Base-by-base conservation (phyloP, 2,113 vertebrate species). In the Gadus chalcogrammus region DNA sequence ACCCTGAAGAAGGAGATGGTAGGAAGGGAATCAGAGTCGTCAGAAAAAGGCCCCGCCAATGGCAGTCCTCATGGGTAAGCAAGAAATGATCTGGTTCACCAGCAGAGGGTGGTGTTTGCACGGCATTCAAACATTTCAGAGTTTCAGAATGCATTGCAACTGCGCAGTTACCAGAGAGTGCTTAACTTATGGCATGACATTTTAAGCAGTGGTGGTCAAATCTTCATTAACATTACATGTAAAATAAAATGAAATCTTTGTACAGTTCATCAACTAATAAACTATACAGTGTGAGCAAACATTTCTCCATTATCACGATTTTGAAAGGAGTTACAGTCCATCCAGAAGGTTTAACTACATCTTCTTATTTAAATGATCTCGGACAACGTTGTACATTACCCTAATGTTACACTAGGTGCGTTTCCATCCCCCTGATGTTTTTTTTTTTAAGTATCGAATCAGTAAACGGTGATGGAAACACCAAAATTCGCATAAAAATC, bases 1-100 rank as follows among this genome's bases (percentile, higher is more conserved):
- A 95, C 95, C 69, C 87, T 99, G 90, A 98, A 96, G 87, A 94
- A 95, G 81, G 94, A 96, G 91, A 95, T 97, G 95, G 93, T 94
- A 58, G 93, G 92, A 82, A 93, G 92, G 65, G 90, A 89, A 48
- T 48, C 42, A 67, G 82, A 87, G 76, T 35, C 77, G n/a, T 11
- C 53, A 15, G 68, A 84, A 7, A 89, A 88, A 82, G 89, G 93
- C 78, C 90, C 84, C 67, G 84, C 88, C 13, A 77, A 73, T 0
- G 80, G 87, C 15, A 53, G 78, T 35, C 68, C 80, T 7, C 78
- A 85, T 11, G 77, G 91, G 92, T 93, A 68, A 58, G 55, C 55
- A 58, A n/a, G 15, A 16, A 20, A 68, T 67, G 22, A 1, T 1
- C 0, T 1, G 48, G 5, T 12, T 65, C 58, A 65, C 70, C 85